Evolutionary conservation across 2,888 invertebrate species (phyloP).

Genomic region (Rotaria sp.): DNA sequence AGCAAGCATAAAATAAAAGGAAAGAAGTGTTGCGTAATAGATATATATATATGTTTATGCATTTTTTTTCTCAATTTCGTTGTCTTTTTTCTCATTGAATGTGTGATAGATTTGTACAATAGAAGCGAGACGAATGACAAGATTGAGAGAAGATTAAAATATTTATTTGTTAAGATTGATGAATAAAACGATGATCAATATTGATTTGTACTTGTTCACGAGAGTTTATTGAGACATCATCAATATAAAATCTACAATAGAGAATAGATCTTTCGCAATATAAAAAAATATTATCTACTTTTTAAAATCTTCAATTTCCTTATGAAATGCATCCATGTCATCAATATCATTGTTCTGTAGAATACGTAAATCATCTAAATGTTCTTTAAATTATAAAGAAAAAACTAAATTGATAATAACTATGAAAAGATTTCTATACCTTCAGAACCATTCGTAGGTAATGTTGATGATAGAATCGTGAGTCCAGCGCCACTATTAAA

Average conservation of each 20-base stretch:
- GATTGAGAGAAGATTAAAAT: background rate
- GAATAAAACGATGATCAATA: background rate
- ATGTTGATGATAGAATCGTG: background rate
- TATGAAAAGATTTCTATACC: background rate
- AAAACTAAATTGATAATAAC: too few species aligned
- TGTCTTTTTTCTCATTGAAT: background rate
- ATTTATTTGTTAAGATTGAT: background rate
- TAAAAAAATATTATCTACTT: background rate
- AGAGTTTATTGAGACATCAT: background rate
- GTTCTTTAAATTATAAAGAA: background rate
- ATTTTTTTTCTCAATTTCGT: background rate
- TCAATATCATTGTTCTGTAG: background rate
- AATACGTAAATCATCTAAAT: background rate
- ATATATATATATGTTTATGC: background rate
- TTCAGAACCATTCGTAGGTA: background rate
- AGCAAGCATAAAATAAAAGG: background rate
- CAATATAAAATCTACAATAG: background rate
- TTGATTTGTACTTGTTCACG: background rate
- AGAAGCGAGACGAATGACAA: background rate
- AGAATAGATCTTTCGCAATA: too few species aligned
- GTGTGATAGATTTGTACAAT: background rate
- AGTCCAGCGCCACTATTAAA: background rate
- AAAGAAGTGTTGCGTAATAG: background rate
- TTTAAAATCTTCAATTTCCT: slow-evolving; percentile 18
- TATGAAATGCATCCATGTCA: slow-evolving; percentile 7